These are phyloP conservation scores for Neostethus bicornis DNA, from an alignment of 2,797 vertebrate species.

Conservation along the genomic window DNA sequence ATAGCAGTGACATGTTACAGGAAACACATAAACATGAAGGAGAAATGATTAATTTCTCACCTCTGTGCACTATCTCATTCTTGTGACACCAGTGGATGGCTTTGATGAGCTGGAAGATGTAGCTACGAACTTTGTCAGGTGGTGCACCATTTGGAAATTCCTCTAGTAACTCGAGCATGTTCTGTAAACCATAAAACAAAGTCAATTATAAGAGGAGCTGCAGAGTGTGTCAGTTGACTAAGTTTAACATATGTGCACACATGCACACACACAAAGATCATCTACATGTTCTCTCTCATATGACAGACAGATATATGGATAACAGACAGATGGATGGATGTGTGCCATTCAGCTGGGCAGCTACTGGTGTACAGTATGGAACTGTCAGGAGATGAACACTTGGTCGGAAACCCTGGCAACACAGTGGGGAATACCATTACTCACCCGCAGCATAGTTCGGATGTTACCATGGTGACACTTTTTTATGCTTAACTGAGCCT, in stretches of 20 bases:
- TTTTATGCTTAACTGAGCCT: constrained; percentile 56
- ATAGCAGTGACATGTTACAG: background rate
- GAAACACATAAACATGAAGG: background rate
- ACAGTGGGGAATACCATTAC: constrained; percentile 74
- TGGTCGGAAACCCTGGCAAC: constrained; percentile 65
- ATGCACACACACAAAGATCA: too few species aligned
- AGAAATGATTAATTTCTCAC: constrained; percentile 72
- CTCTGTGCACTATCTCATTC: constrained; percentile 97
- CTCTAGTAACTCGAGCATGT: constrained; percentile 97
- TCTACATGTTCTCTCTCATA: too few species aligned
- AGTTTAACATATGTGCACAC: too few species aligned
- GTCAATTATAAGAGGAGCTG: background rate
- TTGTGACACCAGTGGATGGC: constrained; percentile 99
- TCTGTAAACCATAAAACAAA: constrained; percentile 78
- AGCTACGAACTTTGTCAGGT: constrained; percentile 96
- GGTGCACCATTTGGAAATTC: constrained; percentile 95
- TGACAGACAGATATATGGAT: too few species aligned
- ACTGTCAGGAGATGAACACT: constrained; percentile 56
- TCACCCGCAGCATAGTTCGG: constrained; percentile 64
- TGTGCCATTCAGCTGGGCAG: background rate
- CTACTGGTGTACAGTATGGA: constrained; percentile 32
- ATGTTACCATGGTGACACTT: constrained; percentile 69
- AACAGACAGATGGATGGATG: background rate
- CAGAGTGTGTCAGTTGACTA: background rate
- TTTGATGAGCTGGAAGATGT: constrained; percentile 98